phyloP scores from a whole-genome alignment of 2,797 vertebrate genomes.

The Acropternis orthonyx region DNA sequence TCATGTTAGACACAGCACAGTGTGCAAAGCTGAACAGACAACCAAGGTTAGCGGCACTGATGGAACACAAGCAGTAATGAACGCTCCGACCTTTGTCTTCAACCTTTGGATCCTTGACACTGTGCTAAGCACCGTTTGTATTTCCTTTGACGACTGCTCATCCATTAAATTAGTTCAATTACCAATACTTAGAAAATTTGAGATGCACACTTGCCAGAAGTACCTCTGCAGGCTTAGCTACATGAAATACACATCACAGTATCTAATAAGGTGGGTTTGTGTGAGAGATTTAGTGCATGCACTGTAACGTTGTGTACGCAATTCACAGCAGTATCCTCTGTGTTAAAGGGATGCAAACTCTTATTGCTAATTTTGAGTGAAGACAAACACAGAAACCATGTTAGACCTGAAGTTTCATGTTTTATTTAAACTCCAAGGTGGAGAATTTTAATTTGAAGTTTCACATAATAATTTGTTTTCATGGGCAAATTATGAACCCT shows the following conservation, averaged over 20 bases:
- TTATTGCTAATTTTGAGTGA: neutral
- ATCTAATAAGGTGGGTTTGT: neutral
- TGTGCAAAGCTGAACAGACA: neutral
- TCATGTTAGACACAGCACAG: neutral
- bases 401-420: neutral
- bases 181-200: neutral
- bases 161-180: neutral
- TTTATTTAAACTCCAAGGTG: slow-evolving; percentile 3
- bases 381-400: neutral
- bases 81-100: neutral
- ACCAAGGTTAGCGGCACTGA: neutral
- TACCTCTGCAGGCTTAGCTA: neutral
- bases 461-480: neutral
- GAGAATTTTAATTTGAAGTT: slow-evolving; percentile 1
- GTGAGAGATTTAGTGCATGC: neutral
- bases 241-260: neutral
- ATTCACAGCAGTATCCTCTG: neutral
- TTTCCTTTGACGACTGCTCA: neutral
- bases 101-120: neutral
- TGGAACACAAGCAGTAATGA: neutral
- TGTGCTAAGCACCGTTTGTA: neutral
- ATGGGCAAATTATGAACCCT: neutral
- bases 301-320: neutral
- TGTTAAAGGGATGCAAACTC: neutral
- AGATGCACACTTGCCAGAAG: neutral